Conservation (phyloP, 2,888 invertebrate genomes). For the Limnephilus marmoratus region DNA sequence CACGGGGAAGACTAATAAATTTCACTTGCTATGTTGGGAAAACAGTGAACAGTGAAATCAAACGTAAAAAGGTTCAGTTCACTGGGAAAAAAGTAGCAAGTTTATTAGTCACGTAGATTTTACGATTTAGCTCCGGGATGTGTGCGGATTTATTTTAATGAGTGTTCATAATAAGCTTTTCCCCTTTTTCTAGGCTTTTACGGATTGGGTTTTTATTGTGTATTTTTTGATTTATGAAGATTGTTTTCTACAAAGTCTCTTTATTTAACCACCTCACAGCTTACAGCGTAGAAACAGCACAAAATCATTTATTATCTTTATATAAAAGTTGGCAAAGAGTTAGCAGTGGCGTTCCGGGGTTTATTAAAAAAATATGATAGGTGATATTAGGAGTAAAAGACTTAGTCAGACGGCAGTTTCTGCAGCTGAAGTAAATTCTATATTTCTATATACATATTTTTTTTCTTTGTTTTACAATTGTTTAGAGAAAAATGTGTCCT, state of each 20-base stretch:
- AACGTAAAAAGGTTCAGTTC: constrained; percentile 16
- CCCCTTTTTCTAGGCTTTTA: not conserved
- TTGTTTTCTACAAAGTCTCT: not conserved
- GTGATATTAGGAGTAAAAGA: too few relatives aligned
- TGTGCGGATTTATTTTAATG: not conserved
- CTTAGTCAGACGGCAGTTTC: too few relatives aligned
- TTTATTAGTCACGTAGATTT: constrained; percentile 4
- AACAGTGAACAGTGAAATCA: constrained; percentile 17
- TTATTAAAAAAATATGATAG: not conserved
- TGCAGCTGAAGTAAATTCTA: too few relatives aligned
- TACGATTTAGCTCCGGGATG: not conserved
- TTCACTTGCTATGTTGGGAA: constrained; percentile 20
- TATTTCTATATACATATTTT: too few relatives aligned
- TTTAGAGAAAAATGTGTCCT: too few relatives aligned
- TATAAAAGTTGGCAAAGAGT: not conserved
- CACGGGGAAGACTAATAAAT: constrained; percentile 37
- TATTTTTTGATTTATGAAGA: not conserved
- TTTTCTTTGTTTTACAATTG: too few relatives aligned
- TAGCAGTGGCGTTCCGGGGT: not conserved
- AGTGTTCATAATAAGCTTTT: not conserved
- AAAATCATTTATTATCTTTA: not conserved
- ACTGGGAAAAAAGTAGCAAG: not conserved
- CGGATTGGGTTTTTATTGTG: not conserved
- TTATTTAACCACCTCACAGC: not conserved
- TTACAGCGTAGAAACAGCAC: not conserved